A percentile compares a stretch with the other conserved stretches of the same genome.
Evolutionary conservation across 2,113 vertebrate species (phyloP).

Genomic region (Antennarius striatus): DNA sequence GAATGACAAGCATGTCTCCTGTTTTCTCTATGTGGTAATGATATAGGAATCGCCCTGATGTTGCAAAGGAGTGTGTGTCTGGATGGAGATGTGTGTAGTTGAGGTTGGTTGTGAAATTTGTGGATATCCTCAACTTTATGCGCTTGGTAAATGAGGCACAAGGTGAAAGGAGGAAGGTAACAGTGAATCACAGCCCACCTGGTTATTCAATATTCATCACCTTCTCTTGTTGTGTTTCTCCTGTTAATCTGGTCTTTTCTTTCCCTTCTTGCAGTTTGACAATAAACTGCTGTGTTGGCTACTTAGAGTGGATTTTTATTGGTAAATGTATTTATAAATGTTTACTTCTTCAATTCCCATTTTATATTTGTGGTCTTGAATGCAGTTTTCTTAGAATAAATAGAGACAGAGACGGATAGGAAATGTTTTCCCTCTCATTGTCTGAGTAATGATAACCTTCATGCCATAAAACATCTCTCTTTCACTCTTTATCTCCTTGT

Average conservation of each 20-base stretch:
- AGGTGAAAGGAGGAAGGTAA: neutral
- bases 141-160: constrained; percentile 18
- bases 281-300: constrained; percentile 42
- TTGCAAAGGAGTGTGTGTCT: neutral
- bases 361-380: constrained; percentile 24
- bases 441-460: constrained; percentile 37
- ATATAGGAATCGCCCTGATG: neutral
- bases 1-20: neutral
- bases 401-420: constrained; percentile 22
- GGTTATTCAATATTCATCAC: constrained; percentile 22
- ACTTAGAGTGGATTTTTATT: constrained; percentile 45
- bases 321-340: constrained; percentile 25
- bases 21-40: neutral
- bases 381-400: constrained; percentile 50
- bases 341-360: constrained; percentile 18
- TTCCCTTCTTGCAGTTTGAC: neutral
- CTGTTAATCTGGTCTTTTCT: constrained; percentile 4
- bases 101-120: constrained; percentile 6
- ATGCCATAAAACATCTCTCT: constrained; percentile 43
- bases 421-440: constrained; percentile 10
- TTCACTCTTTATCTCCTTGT: constrained; percentile 32
- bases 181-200: neutral
- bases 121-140: constrained; percentile 10
- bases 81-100: neutral
- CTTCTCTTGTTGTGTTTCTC: constrained; percentile 24